phyloP scores from a whole-genome alignment of 1,140 invertebrate species.

The Tetramorium alpestre region DNA sequence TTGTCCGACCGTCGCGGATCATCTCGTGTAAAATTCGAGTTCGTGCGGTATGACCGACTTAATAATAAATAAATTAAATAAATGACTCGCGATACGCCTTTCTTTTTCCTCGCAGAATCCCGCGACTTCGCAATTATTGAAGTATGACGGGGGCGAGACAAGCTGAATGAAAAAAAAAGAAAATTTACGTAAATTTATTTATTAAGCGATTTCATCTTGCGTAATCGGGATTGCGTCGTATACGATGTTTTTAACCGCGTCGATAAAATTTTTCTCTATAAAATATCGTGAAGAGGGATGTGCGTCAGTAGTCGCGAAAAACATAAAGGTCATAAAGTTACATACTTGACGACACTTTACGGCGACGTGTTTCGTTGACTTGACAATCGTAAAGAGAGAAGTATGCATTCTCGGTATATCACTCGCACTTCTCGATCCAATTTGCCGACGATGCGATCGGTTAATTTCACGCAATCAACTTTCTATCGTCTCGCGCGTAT shows the following conservation, averaged over 20 bases:
- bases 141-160: not conserved
- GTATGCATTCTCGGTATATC: conserved; percentile 2
- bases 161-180: not conserved
- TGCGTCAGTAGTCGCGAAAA: not conserved
- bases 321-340: conserved; percentile 42
- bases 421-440: conserved; percentile 17
- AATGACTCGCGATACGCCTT: not conserved
- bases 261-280: not conserved
- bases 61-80: conserved; percentile 22
- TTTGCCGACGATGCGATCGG: conserved; percentile 27
- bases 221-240: conserved; percentile 1
- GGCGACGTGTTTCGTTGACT: conserved; percentile 1
- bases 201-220: not conserved
- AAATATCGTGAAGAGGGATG: not conserved
- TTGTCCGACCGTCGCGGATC: conserved; percentile 34
- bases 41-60: not conserved
- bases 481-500: not conserved
- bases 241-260: not conserved
- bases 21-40: conserved; percentile 25
- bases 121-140: not conserved
- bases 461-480: conserved; percentile 22
- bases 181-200: conserved; percentile 2
- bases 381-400: conserved; percentile 30
- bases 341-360: conserved; percentile 24
- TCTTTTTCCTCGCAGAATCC: not conserved